Percentiles rank a stretch among this genome's conserved stretches.
Evolutionary conservation across 2,888 invertebrate species (phyloP).

Genomic region (Petrophora chlorosata): DNA sequence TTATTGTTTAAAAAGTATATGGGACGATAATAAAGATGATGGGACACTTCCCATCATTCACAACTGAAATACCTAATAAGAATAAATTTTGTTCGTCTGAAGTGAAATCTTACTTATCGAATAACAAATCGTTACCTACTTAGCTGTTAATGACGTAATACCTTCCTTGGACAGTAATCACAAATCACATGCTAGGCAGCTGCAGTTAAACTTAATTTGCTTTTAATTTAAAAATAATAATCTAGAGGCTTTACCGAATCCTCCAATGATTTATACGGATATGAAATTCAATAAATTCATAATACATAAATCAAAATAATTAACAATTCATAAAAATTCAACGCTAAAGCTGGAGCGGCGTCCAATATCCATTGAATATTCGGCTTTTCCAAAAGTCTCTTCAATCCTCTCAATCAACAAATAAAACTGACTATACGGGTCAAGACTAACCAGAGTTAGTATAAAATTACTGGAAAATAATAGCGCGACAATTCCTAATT

Average conservation of each 20-base stretch:
- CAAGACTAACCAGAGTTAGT: no score
- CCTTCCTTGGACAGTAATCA: no score
- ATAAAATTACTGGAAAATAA: neutral
- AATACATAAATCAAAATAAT: conserved; percentile 8
- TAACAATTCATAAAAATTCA: conserved; percentile 12
- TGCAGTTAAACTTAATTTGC: no score
- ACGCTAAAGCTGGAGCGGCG: conserved; percentile 1
- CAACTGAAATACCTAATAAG: no score
- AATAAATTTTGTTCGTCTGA: no score
- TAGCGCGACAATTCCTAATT: neutral
- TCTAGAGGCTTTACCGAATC: neutral
- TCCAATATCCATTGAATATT: conserved; percentile 3
- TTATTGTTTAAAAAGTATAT: no score
- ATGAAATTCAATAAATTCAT: conserved; percentile 3
- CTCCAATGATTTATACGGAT: conserved; percentile 5
- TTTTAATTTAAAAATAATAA: neutral
- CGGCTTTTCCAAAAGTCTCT: neutral
- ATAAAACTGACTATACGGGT: neutral
- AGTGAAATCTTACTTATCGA: no score
- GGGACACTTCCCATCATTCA: no score
- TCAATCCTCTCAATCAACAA: neutral
- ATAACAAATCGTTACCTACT: no score
- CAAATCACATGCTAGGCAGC: no score
- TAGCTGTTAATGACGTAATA: no score
- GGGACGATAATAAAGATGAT: no score